phyloP scores from a whole-genome alignment of 1,140 invertebrate species.

The Stegodyphus mimosarum region DNA sequence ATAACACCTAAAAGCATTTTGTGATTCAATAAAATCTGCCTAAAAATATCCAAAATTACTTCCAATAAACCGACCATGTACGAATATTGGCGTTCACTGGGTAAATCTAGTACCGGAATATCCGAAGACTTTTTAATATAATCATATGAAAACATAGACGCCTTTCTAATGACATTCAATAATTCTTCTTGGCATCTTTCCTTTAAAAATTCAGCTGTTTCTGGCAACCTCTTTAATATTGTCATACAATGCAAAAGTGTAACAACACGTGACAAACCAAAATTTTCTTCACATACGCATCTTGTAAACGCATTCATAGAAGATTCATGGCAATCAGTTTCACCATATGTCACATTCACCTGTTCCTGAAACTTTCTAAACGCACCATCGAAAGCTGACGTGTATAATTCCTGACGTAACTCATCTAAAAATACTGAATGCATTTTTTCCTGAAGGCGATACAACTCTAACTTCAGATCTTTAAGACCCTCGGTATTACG shows the following conservation, averaged over 20 bases:
- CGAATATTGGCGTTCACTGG: not conserved
- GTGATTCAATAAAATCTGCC: slow-evolving; percentile 11
- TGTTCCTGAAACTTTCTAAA: not conserved
- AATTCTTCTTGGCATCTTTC: slow-evolving; percentile 84
- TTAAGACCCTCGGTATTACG: slow-evolving; percentile 18
- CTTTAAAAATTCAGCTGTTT: slow-evolving; percentile 86
- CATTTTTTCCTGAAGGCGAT: slow-evolving; percentile 16
- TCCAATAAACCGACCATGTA: slow-evolving; percentile 27
- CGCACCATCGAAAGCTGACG: slow-evolving; percentile 15
- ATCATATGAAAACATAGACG: slow-evolving; percentile 80
- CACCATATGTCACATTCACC: slow-evolving; percentile 19
- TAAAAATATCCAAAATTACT: slow-evolving; percentile 13
- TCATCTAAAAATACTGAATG: slow-evolving; percentile 33
- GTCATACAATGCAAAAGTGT: slow-evolving; percentile 87
- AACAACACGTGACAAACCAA: slow-evolving; percentile 64
- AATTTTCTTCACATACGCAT: not conserved
- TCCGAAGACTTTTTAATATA: slow-evolving; percentile 54
- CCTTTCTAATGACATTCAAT: slow-evolving; percentile 79
- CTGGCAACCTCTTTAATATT: slow-evolving; percentile 84
- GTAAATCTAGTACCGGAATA: slow-evolving; percentile 5
- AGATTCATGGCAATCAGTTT: not conserved
- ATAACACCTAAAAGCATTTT: slow-evolving; percentile 17
- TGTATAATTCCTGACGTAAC: slow-evolving; percentile 12
- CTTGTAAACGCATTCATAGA: not conserved
- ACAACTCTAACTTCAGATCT: slow-evolving; percentile 15